Conservation (phyloP, 2,113 vertebrate genomes). For the Calypte anna region DNA sequence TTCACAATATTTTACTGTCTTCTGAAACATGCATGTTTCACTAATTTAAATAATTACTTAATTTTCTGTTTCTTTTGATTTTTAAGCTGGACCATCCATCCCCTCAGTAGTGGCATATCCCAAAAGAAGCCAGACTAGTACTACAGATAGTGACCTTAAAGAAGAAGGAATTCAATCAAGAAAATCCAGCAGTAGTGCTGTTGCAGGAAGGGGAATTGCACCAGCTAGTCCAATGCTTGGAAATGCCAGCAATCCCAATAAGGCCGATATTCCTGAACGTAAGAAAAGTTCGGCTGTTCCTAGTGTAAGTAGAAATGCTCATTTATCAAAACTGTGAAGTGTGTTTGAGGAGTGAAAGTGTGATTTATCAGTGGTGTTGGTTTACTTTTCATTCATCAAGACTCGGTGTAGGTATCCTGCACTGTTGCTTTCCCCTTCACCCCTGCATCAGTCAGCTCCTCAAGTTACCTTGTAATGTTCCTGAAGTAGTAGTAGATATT, state of each 20-base stretch:
- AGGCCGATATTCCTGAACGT: constrained; percentile 96
- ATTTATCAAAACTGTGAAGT: background rate
- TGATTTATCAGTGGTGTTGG: background rate
- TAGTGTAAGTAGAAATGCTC: constrained; percentile 81
- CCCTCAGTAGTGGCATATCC: constrained; percentile 86
- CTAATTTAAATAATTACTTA: background rate
- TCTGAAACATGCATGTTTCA: background rate
- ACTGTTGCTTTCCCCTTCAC: background rate
- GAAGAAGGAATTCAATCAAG: constrained; percentile 88
- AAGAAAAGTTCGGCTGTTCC: constrained; percentile 88
- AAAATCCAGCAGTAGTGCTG: constrained; percentile 81
- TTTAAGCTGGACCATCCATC: constrained; percentile 87
- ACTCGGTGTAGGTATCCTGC: background rate
- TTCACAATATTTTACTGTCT: background rate
- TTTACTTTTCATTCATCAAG: background rate
- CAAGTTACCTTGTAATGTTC: background rate
- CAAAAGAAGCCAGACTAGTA: constrained; percentile 91
- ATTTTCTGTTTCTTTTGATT: background rate
- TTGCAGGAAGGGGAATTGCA: constrained; percentile 83
- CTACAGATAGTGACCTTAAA: constrained; percentile 86
- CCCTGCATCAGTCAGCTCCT: background rate
- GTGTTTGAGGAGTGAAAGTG: background rate
- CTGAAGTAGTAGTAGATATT: background rate
- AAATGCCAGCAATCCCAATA: constrained; percentile 96
- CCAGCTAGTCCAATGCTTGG: constrained; percentile 94